phyloP scores from a whole-genome alignment of 1,140 invertebrate genomes.

The Meteorus sp. region DNA sequence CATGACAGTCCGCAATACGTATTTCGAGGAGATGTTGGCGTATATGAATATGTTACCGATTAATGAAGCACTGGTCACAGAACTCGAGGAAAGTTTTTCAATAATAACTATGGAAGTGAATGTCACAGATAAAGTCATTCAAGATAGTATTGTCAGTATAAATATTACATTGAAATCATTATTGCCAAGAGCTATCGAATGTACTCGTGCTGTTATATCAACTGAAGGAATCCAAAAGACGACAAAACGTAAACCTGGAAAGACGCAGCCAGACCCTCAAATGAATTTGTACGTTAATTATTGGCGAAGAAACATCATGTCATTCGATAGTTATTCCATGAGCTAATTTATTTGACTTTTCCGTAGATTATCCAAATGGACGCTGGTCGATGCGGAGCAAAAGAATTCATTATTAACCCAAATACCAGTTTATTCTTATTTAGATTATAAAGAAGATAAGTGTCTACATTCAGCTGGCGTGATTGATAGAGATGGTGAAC shows the following conservation, averaged over 20 bases:
- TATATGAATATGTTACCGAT: constrained; percentile 63
- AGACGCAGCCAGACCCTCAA: constrained; percentile 36
- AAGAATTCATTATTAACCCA: constrained; percentile 63
- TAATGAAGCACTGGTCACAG: constrained; percentile 49
- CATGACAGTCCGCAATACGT: constrained; percentile 72
- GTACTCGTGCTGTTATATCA: constrained; percentile 58
- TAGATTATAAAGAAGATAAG: constrained; percentile 81
- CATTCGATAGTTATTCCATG: no score
- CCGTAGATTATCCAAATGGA: constrained; percentile 52
- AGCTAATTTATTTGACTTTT: constrained; percentile 16
- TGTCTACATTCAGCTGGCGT: constrained; percentile 69
- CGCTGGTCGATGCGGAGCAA: constrained; percentile 62
- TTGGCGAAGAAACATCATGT: no score
- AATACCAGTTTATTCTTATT: constrained; percentile 69
- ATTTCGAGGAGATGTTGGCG: constrained; percentile 76
- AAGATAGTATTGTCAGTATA: constrained; percentile 64
- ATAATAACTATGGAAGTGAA: constrained; percentile 58
- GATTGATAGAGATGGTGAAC: constrained; percentile 63
- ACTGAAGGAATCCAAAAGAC: constrained; percentile 55
- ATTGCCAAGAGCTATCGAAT: constrained; percentile 64
- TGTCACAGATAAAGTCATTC: constrained; percentile 59
- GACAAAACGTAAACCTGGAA: constrained; percentile 36
- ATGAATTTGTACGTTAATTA: constrained; percentile 45
- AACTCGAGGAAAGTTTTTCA: constrained; percentile 54
- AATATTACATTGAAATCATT: constrained; percentile 63